Evolutionary conservation across 2,113 vertebrate genomes (phyloP).

Genomic region (Chaetodon auriga): DNA sequence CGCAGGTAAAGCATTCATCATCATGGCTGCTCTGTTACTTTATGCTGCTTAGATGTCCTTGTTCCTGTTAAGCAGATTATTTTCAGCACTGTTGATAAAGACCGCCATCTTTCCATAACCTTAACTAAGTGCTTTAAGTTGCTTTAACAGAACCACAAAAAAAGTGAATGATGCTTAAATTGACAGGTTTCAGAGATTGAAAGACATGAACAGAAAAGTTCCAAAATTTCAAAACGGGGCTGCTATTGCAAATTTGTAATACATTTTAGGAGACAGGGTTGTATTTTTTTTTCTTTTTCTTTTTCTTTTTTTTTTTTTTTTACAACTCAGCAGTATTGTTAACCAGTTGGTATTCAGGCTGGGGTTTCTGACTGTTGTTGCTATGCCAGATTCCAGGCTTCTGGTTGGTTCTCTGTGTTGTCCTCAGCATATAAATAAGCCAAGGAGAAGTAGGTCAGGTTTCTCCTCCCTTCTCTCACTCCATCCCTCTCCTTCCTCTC

Average conservation of each 20-base stretch:
- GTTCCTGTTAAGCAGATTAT: no score
- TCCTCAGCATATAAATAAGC: conserved; percentile 75
- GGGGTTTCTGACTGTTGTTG: conserved; percentile 45
- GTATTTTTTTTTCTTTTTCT: not conserved
- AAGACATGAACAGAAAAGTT: not conserved
- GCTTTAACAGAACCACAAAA: not conserved
- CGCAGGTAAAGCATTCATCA: not conserved
- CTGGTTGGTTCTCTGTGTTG: conserved; percentile 47
- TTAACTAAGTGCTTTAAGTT: no score
- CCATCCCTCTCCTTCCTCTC: conserved; percentile 20
- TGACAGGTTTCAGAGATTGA: not conserved
- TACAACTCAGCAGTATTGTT: not conserved
- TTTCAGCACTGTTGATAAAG: not conserved
- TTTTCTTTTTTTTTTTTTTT: not conserved
- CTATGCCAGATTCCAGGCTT: conserved; percentile 51
- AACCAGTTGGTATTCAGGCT: conserved; percentile 12
- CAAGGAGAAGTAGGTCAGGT: conserved; percentile 78
- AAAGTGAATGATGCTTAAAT: not conserved
- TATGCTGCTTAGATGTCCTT: not conserved
- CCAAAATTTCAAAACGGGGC: not conserved
- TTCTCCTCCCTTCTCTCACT: conserved; percentile 57
- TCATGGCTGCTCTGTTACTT: not conserved
- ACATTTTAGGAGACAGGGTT: not conserved
- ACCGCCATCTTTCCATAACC: no score
- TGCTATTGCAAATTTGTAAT: not conserved